Percentiles rank a stretch among this genome's conserved stretches.
Evolutionary conservation across 2,797 vertebrate genomes (phyloP).

Genomic region (Capromys pilorides): DNA sequence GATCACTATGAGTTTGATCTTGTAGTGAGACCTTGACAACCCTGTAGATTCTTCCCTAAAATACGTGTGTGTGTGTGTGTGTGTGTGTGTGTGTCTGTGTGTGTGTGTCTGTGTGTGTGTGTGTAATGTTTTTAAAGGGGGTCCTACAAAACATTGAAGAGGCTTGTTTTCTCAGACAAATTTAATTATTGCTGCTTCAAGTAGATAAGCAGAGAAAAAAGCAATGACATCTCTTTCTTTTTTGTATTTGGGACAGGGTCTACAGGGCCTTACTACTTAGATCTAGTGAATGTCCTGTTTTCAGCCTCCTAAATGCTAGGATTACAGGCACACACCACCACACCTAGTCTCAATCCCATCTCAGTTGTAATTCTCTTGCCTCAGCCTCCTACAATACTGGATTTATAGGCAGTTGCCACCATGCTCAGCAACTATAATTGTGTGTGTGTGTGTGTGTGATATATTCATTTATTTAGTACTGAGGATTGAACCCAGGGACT

Average conservation of each 20-base stretch:
- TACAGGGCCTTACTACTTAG: too few species aligned
- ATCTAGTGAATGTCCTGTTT: too few species aligned
- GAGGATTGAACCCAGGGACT: not conserved
- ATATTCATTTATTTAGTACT: not conserved
- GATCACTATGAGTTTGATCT: too few species aligned
- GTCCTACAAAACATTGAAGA: conserved; percentile 52
- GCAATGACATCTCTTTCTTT: not conserved
- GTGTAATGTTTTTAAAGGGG: conserved; percentile 46
- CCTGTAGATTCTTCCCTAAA: too few species aligned
- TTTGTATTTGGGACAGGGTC: too few species aligned
- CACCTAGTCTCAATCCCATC: not conserved
- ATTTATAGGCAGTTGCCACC: not conserved
- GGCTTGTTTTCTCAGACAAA: conserved; percentile 42
- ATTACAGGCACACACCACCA: too few species aligned
- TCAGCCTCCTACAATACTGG: not conserved
- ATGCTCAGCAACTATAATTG: not conserved
- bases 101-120: too few species aligned
- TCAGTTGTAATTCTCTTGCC: not conserved
- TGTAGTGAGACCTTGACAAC: too few species aligned
- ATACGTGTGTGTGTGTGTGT: too few species aligned
- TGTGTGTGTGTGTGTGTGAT: not conserved
- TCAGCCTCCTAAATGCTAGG: too few species aligned
- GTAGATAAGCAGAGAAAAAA: conserved; percentile 45
- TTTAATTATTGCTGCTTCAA: conserved; percentile 52
- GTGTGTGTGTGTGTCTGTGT: too few species aligned